Conservation (phyloP, 1,140 invertebrate species). For the Agrilus planipennis region DNA sequence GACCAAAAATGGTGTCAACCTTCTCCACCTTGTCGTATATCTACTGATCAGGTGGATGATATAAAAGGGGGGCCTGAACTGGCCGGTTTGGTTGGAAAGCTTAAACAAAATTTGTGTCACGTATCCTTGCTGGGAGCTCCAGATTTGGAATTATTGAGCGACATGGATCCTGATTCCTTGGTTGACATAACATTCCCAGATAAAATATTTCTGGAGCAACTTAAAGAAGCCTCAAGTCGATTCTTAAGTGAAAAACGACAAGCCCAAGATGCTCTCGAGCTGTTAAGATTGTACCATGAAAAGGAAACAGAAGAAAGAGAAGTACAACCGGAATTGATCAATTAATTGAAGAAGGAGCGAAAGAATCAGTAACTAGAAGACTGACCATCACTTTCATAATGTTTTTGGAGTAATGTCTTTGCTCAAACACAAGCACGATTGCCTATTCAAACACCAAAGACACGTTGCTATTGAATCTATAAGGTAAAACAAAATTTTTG, state of each 20-base stretch:
- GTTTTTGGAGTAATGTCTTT: not conserved
- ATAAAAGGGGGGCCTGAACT: conserved; percentile 39
- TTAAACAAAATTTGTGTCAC: conserved; percentile 67
- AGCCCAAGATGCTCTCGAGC: conserved; percentile 70
- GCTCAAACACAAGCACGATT: too few relatives aligned
- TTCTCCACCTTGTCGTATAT: conserved; percentile 40
- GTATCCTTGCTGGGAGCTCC: conserved; percentile 68
- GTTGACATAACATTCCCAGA: conserved; percentile 68
- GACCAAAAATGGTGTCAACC: conserved; percentile 56
- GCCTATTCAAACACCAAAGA: too few relatives aligned
- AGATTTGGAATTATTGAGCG: conserved; percentile 66
- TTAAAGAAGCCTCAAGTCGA: conserved; percentile 71
- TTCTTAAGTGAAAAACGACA: conserved; percentile 67
- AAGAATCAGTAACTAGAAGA: conserved; percentile 2
- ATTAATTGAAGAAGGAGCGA: not conserved
- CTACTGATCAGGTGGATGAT: conserved; percentile 57
- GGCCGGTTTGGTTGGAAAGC: conserved; percentile 53
- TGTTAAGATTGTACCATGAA: conserved; percentile 42
- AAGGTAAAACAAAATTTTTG: too few relatives aligned
- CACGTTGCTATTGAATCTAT: too few relatives aligned
- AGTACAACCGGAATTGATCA: conserved; percentile 9
- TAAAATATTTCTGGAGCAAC: conserved; percentile 64
- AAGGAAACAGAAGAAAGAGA: conserved; percentile 28
- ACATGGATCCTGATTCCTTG: conserved; percentile 75
- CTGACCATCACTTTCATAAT: conserved; percentile 1